Base-by-base conservation (phyloP, 2,888 invertebrate genomes). In the Euplexia lucipara region DNA sequence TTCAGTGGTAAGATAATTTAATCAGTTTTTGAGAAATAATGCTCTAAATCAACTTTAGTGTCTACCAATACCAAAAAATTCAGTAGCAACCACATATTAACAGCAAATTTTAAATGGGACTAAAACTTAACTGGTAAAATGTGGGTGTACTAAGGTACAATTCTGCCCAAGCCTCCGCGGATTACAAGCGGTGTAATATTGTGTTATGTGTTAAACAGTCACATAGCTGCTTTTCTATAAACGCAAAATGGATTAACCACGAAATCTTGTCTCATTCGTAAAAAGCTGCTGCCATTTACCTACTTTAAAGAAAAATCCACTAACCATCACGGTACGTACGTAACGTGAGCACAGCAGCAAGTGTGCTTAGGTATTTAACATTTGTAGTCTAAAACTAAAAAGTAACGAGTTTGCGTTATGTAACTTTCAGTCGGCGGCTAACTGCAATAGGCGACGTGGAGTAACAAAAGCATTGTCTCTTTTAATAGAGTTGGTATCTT, bases 311-410 rank as follows among this genome's bases (percentile, higher is more conserved):
- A 34, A 63, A 41, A 63, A 26, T 48, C 39, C 22, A 22, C 26
- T 14, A 51, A 4, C 45, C 41, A 49, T 47, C 41, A 41, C 16
- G 26, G 3, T 30, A 44, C 22, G 26, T 41, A 52, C 14, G 18
- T 60, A 57, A 32, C 42, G 57, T 39, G 52, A 57, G 70, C 52
- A 73, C 79, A 85, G 78, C 80, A 85, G 79, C 81, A 78, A 83
- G 67, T 58, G 73, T 64, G 78, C 82, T 83, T 86, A 87, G 87
- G 85, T 82, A 86, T 89, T 88, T 88, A 88, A 85, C 88, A 85
- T 90, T 90, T 89, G 88, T 87, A 85, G 86, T 83, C 83, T 82
- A 88, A 86, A 81, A 75, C 79, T 81, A 88, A 89, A 89, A 89
- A 88, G 87, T 88, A 90, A 90, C 87, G 86, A 83, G 56, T 80